Percentiles rank a stretch among this genome's conserved stretches.
These are phyloP conservation scores for Meloidogyne exigua DNA, from an alignment of 1,140 invertebrate species.

Conservation along the genomic window DNA sequence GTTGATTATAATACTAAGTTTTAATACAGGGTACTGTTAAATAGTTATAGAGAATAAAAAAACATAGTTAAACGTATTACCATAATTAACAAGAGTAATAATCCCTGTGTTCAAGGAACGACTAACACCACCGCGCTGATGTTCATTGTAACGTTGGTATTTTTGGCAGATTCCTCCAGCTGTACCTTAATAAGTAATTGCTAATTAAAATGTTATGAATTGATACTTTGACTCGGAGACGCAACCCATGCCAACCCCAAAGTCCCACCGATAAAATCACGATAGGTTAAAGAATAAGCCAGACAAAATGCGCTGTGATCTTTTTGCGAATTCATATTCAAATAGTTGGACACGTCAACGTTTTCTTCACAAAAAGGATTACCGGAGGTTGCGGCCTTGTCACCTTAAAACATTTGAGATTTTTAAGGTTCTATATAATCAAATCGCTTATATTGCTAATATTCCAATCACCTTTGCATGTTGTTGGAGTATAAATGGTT, in stretches of 20 bases:
- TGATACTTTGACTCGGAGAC: constrained; percentile 70
- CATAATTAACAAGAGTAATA: constrained; percentile 98
- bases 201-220: neutral
- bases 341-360: constrained; percentile 97
- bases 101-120: constrained; percentile 97
- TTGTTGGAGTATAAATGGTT: constrained; percentile 70
- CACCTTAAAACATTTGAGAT: no score
- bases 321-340: constrained; percentile 91
- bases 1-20: no score
- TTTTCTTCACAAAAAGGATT: constrained; percentile 95
- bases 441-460: no score
- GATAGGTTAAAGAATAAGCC: constrained; percentile 96
- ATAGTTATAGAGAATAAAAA: no score
- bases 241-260: constrained; percentile 97
- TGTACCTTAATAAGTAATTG: constrained; percentile 71
- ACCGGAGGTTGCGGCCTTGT: constrained; percentile 30
- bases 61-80: constrained; percentile 63
- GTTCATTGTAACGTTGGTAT: constrained; percentile 93
- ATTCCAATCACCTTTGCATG: constrained; percentile 54
- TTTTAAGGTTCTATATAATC: no score
- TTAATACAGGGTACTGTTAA: no score
- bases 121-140: constrained; percentile 84
- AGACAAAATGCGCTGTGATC: constrained; percentile 97
- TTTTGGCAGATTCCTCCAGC: constrained; percentile 98
- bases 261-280: constrained; percentile 93